A percentile compares a stretch with the other conserved stretches of the same genome.
phyloP scores from a whole-genome alignment of 2,888 invertebrate species.

The Chrysodeixis includens region DNA sequence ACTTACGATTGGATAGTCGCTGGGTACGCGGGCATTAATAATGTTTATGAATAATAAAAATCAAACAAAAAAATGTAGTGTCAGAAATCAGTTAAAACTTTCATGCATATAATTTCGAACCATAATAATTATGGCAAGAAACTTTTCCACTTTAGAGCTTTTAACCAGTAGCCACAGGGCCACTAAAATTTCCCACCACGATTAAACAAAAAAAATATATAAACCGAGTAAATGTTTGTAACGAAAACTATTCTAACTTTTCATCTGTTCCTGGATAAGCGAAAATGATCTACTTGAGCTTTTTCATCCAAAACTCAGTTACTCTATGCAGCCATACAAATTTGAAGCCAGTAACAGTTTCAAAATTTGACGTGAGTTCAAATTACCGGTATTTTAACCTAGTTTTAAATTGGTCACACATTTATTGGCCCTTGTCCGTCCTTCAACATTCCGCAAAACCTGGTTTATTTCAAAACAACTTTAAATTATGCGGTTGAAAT shows the following conservation, averaged over 20 bases:
- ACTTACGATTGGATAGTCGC: no score
- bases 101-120: no score
- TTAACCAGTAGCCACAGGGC: background rate
- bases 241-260: background rate
- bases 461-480: background rate
- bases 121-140: background rate
- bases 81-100: no score
- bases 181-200: background rate
- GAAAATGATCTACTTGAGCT: slow-evolving; percentile 28
- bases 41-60: no score
- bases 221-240: background rate
- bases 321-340: slow-evolving; percentile 41
- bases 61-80: no score
- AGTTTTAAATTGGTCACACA: slow-evolving; percentile 13
- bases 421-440: background rate
- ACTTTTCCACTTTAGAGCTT: background rate
- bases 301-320: slow-evolving; percentile 39
- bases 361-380: slow-evolving; percentile 35
- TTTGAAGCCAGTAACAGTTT: slow-evolving; percentile 25
- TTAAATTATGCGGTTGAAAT: background rate
- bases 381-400: slow-evolving; percentile 34
- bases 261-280: background rate
- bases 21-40: no score
- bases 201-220: background rate
- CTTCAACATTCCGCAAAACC: background rate